phyloP scores from a whole-genome alignment of 2,797 vertebrate genomes.

The Ctenopoma multispine region DNA sequence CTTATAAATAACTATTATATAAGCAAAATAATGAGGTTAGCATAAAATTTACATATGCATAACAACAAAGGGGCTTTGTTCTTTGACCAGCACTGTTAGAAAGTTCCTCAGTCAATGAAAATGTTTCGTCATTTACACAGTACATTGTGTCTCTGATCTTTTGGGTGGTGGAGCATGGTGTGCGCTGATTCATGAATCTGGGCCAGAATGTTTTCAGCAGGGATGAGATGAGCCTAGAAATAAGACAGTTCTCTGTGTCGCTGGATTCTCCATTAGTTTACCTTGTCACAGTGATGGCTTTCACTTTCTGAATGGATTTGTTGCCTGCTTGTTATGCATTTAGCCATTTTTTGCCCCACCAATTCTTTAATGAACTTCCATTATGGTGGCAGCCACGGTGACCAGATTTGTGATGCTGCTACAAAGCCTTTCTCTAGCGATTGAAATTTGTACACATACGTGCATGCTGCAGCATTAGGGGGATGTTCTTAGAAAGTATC shows the following conservation, averaged over 20 bases:
- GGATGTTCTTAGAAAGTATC: neutral
- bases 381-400: conserved; percentile 43
- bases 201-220: conserved; percentile 15
- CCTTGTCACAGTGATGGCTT: conserved; percentile 19
- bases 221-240: conserved; percentile 11
- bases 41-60: conserved; percentile 20
- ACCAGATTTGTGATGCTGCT: conserved; percentile 35
- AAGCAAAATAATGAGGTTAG: conserved; percentile 23
- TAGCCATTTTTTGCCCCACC: conserved; percentile 38
- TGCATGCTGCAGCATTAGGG: conserved; percentile 7
- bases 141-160: conserved; percentile 9
- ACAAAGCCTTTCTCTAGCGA: conserved; percentile 23
- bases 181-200: conserved; percentile 8
- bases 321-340: conserved; percentile 42
- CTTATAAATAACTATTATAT: conserved; percentile 32
- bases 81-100: conserved; percentile 2
- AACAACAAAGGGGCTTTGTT: conserved; percentile 14
- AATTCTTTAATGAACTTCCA: conserved; percentile 48
- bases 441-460: conserved; percentile 23
- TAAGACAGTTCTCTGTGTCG: conserved; percentile 1
- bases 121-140: neutral
- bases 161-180: conserved; percentile 1
- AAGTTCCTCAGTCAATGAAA: conserved; percentile 12
- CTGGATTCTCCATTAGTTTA: conserved; percentile 8
- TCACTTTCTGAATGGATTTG: conserved; percentile 32